Percentiles rank a stretch among this genome's conserved stretches.
Conservation (phyloP, 2,797 vertebrate genomes). For the Hydrolagus colliei region DNA sequence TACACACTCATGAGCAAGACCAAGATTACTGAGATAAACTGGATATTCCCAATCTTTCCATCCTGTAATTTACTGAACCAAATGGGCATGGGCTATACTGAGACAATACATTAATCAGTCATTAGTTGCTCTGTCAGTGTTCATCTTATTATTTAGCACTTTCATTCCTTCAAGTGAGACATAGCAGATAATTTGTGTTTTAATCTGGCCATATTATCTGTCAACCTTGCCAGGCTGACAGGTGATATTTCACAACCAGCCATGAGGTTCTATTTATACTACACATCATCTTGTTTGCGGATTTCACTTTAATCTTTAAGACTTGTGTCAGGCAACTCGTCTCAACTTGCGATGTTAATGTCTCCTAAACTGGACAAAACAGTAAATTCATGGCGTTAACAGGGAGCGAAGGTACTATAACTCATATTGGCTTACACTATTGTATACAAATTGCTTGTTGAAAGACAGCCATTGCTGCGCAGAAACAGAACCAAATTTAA, state of each 20-base stretch:
- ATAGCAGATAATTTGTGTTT: neutral
- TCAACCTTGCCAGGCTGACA: neutral
- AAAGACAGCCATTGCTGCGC: too few relatives aligned
- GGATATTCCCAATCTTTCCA: too few relatives aligned
- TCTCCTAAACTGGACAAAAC: too few relatives aligned
- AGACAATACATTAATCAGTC: neutral
- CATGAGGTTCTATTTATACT: conserved; percentile 9
- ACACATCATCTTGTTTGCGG: neutral
- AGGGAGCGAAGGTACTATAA: too few relatives aligned
- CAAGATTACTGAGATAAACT: neutral
- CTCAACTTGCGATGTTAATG: too few relatives aligned
- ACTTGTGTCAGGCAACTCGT: too few relatives aligned
- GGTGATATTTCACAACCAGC: conserved; percentile 15
- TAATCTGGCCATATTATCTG: conserved; percentile 5
- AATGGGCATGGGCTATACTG: neutral
- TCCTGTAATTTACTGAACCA: neutral
- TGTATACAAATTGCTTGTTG: too few relatives aligned
- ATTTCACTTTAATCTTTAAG: neutral
- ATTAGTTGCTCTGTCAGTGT: neutral
- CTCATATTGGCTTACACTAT: too few relatives aligned
- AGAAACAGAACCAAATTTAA: too few relatives aligned
- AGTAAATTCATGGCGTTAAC: too few relatives aligned
- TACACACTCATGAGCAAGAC: neutral
- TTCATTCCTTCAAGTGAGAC: neutral
- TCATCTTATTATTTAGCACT: neutral